phyloP scores from a whole-genome alignment of 2,113 vertebrate species.

The Alethe castanea region DNA sequence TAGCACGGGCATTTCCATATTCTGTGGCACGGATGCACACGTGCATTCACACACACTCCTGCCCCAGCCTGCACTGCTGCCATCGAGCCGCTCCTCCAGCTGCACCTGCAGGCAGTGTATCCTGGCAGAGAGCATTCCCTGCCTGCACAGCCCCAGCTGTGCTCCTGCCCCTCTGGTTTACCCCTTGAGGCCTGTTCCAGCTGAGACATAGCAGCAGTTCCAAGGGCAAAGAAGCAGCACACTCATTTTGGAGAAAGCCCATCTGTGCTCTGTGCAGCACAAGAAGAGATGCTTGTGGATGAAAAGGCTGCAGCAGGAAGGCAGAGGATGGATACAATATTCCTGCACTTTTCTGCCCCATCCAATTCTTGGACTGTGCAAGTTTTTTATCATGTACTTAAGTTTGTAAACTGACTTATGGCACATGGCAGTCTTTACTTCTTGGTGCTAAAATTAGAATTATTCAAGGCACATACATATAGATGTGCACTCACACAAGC shows the following conservation, averaged over 20 bases:
- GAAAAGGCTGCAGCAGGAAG: not conserved
- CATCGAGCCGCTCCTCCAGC: not conserved
- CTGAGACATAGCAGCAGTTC: not conserved
- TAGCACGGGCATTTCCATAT: not conserved
- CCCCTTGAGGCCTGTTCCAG: not conserved
- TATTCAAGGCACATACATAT: not conserved
- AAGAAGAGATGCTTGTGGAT: not conserved
- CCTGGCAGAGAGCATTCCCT: not conserved
- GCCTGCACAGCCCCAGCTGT: not conserved
- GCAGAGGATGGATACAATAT: not conserved
- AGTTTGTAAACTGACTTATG: accelerated
- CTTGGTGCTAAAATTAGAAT: not conserved
- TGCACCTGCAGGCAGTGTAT: accelerated
- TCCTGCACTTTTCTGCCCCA: not conserved
- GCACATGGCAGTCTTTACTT: accelerated
- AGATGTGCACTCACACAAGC: not conserved
- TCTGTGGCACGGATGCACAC: accelerated
- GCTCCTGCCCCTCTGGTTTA: not conserved
- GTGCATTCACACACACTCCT: not conserved
- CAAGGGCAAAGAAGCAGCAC: not conserved
- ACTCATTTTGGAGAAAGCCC: not conserved
- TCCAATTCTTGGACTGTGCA: not conserved
- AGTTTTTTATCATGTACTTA: not conserved
- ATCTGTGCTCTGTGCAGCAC: not conserved
- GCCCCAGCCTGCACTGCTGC: not conserved